Base-by-base conservation (phyloP, 2,888 invertebrate genomes). In the Ectropis crepuscularia region DNA sequence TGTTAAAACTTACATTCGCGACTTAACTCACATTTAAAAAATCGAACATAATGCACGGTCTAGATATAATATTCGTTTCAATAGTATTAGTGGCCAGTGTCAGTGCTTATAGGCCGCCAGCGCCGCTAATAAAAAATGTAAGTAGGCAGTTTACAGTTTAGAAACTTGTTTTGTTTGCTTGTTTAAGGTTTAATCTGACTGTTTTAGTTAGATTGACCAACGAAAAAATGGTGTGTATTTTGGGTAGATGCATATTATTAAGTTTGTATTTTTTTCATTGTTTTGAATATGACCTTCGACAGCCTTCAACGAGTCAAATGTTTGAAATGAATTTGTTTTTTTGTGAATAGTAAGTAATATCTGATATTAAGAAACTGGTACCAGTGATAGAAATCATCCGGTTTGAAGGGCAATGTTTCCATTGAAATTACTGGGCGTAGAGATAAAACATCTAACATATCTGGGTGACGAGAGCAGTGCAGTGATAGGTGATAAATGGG, bases 121-220 rank as follows among this genome's bases (percentile, higher is more conserved):
- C 84, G 10, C 90, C 90, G 41, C 76, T 91, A 7, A 90, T 91
- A 70, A 90, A 86, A 77, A 89, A 85, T 68, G 90, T 90, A 79
- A 88, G 89, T 88, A 51, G 9, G 5, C 5, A 39, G 5, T 51
- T 9, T 8, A 6, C 11, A 6, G 6, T 2, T 39, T 10, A 6
- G 11, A 41, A 51, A 51, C 51, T 42, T 16, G 51, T 51, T 51
- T 51, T 28, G 2, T 41, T 41, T 51, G 41, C 41, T 39, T 51
- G 12, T 51, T 28, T 42, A n/a, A 42, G 16, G 10, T 8, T 50
- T 41, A 42, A 58, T n/a, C 8, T 38, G 41, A 39, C 16, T n/a
- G 43, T n/a, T n/a, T 51, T 0, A 51, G 0, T 0, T 11, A 1
- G 6, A 8, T 6, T 11, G 16, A 2, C 16, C 16, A 28, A 28